These are phyloP conservation scores for Oxygymnocypris stewartii DNA, from an alignment of 2,113 vertebrate genomes.

Conservation along the genomic window DNA sequence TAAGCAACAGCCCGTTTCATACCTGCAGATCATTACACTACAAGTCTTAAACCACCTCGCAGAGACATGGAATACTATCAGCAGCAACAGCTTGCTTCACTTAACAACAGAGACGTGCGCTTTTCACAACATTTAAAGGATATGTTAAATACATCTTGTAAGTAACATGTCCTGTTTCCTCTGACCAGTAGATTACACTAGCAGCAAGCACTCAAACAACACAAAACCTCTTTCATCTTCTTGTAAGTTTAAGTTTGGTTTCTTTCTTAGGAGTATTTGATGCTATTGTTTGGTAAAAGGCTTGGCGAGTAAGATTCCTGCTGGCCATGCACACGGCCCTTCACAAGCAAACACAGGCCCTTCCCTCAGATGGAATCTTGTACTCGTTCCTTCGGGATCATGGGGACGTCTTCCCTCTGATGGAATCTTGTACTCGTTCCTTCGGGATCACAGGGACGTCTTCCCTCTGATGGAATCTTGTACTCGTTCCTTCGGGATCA, in stretches of 20 bases:
- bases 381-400: neutral
- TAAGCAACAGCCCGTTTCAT: conserved; percentile 80
- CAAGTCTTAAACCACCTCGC: neutral
- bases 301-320: conserved; percentile 42
- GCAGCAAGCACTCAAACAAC: conserved; percentile 2
- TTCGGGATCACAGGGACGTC: too few species aligned
- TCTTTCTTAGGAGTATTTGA: conserved; percentile 59
- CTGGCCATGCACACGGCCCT: conserved; percentile 23
- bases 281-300: conserved; percentile 54
- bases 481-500: too few species aligned
- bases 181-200: neutral
- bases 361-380: conserved; percentile 13
- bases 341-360: conserved; percentile 20
- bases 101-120: neutral
- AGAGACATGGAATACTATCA: neutral
- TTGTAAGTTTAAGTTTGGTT: conserved; percentile 46
- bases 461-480: too few species aligned
- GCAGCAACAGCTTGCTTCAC: neutral
- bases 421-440: too few species aligned
- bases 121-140: neutral
- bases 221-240: conserved; percentile 54
- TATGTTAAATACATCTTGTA: neutral
- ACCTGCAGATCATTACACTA: conserved; percentile 61
- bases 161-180: neutral
- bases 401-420: neutral